phyloP scores from a whole-genome alignment of 1,140 invertebrate species.

The Druon quercuslanigerum region DNA sequence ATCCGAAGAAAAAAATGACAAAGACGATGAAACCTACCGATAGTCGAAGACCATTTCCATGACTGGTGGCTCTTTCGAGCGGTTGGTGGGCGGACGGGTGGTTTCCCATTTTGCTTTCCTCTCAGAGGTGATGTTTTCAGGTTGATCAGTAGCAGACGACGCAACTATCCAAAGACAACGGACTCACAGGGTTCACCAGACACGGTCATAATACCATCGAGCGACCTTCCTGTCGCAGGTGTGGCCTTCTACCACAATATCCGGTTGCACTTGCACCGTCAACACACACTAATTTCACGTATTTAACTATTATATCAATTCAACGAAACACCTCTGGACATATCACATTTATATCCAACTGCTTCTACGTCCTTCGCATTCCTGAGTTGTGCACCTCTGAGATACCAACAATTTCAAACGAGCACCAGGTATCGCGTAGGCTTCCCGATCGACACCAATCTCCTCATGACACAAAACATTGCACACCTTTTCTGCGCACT shows the following conservation, averaged over 20 bases:
- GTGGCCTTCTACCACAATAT: slow-evolving; percentile 49
- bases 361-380: slow-evolving; percentile 42
- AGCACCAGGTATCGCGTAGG: slow-evolving; percentile 34
- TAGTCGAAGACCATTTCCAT: slow-evolving; percentile 70
- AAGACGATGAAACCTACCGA: slow-evolving; percentile 66
- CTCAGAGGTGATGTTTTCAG: slow-evolving; percentile 63
- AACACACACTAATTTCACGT: slow-evolving; percentile 20
- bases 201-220: slow-evolving; percentile 48
- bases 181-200: slow-evolving; percentile 39
- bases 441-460: slow-evolving; percentile 45
- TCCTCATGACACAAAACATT: slow-evolving; percentile 29
- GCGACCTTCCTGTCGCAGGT: slow-evolving; percentile 54
- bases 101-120: slow-evolving; percentile 78
- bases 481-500: slow-evolving; percentile 22
- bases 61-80: slow-evolving; percentile 76
- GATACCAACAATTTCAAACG: slow-evolving; percentile 22
- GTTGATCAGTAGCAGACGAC: slow-evolving; percentile 54
- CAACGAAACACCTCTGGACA: slow-evolving; percentile 39
- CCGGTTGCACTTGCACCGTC: slow-evolving; percentile 47
- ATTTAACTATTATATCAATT: slow-evolving; percentile 32
- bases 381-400: slow-evolving; percentile 40
- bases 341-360: slow-evolving; percentile 44
- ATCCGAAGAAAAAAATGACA: not conserved
- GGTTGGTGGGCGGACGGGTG: slow-evolving; percentile 83
- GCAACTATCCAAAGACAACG: slow-evolving; percentile 59